Conservation (phyloP, 1,140 invertebrate species). For the Andrena cerasifolii region DNA sequence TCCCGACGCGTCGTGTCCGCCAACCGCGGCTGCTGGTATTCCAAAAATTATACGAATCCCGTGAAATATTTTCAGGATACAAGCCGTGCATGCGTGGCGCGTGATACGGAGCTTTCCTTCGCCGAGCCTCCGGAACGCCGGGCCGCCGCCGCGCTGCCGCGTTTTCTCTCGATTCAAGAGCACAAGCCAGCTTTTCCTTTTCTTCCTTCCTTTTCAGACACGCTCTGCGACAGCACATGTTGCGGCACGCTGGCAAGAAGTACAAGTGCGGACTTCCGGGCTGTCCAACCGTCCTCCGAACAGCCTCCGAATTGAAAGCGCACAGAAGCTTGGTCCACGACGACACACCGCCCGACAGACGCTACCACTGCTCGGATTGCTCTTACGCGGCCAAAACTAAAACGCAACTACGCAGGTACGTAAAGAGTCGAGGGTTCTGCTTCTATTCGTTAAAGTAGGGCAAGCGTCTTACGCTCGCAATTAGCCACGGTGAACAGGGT, state of each 20-base stretch:
- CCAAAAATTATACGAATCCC: constrained; percentile 24
- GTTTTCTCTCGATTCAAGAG: too few species aligned
- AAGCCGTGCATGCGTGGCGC: neutral
- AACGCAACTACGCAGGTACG: constrained; percentile 85
- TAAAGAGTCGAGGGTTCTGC: neutral
- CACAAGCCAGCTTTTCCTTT: neutral
- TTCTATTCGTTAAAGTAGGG: neutral
- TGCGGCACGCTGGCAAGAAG: constrained; percentile 84
- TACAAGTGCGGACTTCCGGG: constrained; percentile 84
- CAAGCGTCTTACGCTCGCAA: neutral
- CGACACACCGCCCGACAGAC: constrained; percentile 77
- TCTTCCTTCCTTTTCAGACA: constrained; percentile 77
- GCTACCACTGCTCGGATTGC: constrained; percentile 86
- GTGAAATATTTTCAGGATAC: constrained; percentile 6
- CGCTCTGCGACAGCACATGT: constrained; percentile 85
- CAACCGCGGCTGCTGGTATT: constrained; percentile 1
- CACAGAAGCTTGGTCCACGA: constrained; percentile 81
- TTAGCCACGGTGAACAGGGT: too few species aligned
- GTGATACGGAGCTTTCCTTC: neutral
- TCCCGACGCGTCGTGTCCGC: neutral
- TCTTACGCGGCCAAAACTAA: constrained; percentile 86
- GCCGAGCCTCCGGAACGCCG: neutral
- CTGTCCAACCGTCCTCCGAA: constrained; percentile 83
- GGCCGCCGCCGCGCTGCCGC: neutral
- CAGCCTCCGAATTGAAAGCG: constrained; percentile 82